Evolutionary conservation across 2,113 vertebrate genomes (phyloP).

Genomic region (Turnix velox): DNA sequence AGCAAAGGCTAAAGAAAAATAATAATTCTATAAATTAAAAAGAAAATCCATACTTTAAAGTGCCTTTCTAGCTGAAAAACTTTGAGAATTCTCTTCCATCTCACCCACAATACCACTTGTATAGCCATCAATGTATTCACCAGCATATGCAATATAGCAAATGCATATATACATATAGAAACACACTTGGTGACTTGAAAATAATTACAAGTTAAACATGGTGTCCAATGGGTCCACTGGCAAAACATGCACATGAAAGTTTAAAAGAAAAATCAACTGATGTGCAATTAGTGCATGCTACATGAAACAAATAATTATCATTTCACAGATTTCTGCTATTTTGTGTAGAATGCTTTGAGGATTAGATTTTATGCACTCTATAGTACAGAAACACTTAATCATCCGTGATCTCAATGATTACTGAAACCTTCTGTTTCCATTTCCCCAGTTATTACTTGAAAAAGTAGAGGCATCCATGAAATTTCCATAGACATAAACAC

Average conservation of each 20-base stretch:
- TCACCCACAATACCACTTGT: not conserved
- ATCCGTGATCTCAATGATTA: not conserved
- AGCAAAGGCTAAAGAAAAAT: not conserved
- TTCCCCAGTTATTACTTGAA: not conserved
- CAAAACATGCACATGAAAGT: not conserved
- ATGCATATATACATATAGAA: not conserved
- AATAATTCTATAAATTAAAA: not conserved
- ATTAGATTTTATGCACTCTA: conserved; percentile 6
- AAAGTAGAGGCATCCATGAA: not conserved
- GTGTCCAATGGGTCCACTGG: not conserved
- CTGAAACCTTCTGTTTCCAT: not conserved
- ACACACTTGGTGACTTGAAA: not conserved
- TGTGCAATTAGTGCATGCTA: not conserved
- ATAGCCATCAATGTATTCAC: not conserved
- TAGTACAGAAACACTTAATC: not conserved
- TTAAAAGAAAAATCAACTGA: not conserved
- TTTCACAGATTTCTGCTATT: not conserved
- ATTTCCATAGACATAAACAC: not conserved
- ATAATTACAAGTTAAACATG: not conserved
- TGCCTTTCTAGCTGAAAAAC: not conserved
- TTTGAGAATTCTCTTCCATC: not conserved
- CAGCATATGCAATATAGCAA: too few species aligned
- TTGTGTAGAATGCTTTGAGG: conserved; percentile 13
- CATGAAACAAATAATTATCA: not conserved
- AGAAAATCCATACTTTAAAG: not conserved